These are phyloP conservation scores for Phyllopteryx taeniolatus DNA, from an alignment of 2,113 vertebrate species.

Conservation along the genomic window DNA sequence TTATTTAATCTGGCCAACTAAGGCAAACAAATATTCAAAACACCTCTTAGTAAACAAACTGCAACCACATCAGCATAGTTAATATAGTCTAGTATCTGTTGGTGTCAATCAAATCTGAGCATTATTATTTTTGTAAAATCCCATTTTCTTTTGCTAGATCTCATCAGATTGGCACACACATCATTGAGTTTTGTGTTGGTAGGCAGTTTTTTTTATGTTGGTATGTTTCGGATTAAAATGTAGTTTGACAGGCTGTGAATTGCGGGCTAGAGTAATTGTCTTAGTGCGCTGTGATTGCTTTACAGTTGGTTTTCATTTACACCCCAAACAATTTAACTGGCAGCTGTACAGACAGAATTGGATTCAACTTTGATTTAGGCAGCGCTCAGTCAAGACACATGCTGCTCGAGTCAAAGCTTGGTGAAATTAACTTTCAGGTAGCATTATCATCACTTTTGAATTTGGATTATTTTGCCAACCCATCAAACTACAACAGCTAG, in stretches of 20 bases:
- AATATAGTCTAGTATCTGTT: no score
- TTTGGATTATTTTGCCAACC: background rate
- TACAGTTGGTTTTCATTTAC: background rate
- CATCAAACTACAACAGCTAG: background rate
- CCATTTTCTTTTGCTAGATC: background rate
- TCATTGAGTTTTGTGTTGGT: background rate
- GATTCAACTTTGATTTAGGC: background rate
- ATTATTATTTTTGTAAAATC: no score
- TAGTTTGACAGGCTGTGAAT: slow-evolving; percentile 2
- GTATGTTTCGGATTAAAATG: slow-evolving; percentile 8
- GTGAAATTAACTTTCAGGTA: background rate
- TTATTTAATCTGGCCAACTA: no score
- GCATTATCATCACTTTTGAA: background rate
- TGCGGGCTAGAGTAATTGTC: background rate
- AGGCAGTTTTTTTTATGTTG: background rate
- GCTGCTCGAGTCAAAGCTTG: background rate
- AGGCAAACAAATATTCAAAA: no score
- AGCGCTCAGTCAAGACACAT: background rate
- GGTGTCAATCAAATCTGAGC: no score
- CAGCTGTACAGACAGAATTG: background rate
- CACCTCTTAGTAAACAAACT: no score
- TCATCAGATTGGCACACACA: background rate
- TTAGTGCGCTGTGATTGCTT: background rate
- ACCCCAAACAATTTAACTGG: background rate
- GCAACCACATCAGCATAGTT: no score